Base-by-base conservation (phyloP, 2,888 invertebrate genomes). In the Orthosia incerta region DNA sequence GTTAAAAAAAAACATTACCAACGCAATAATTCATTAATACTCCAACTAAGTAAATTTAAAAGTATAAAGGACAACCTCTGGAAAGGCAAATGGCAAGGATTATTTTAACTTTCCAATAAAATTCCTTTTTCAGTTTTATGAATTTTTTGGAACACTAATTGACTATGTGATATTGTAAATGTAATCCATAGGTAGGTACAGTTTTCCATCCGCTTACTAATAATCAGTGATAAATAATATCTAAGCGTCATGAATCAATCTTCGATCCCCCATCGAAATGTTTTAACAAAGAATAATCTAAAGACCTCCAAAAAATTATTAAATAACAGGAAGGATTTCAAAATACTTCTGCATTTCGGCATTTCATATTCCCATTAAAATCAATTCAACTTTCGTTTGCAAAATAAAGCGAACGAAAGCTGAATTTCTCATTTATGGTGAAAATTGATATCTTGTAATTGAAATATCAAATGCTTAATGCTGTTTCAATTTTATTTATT, bases 371-470 rank as follows among this genome's bases (percentile, higher is more conserved):
- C 4, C 13, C 1, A 18, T 45, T 26, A 3, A 50, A 51, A 31
- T 20, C 48, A 31, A 16, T 67, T 60, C 0, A 50, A 16, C 11
- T 67, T 51, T 57, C 31, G 5, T 39, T 62, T 11, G 3, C 46
- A 13, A 51, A 31, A 56, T n/a, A n/a, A n/a, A 39, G 3, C n/a
- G 31, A 59, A 59, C 5, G 18, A 26, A 59, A 39, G n/a, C 39
- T n/a, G 39, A 59, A 23, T 50, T 75, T 57, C 31, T 39, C 13
- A 50, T 50, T 56, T 39, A 46, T 13, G 9, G n/a, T 46, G 16
- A 31, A 62, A 68, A 75, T 75, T 68, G 18, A 31, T 31, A 75
- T 46, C 61, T 51, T 51, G 23, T 62, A 39, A 75, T 57, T 69
- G 51, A 76, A 76, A 62, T 48, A 23, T 66, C 48, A 60, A 59